These are phyloP conservation scores for Uria aalge DNA, from an alignment of 2,113 vertebrate species.

Conservation along the genomic window DNA sequence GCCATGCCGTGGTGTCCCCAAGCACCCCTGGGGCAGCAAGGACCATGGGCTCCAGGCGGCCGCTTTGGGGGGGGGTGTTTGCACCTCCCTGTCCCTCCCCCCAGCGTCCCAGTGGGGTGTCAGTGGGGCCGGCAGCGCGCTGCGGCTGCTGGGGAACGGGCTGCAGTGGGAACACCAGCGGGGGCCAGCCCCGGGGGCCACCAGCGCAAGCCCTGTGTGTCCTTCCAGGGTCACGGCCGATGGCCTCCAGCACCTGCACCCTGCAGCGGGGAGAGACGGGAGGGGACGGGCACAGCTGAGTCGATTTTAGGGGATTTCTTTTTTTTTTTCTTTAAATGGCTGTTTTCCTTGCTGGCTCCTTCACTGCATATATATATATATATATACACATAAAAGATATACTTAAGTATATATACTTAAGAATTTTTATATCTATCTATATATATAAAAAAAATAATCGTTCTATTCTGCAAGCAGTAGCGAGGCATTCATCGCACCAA, in stretches of 20 bases:
- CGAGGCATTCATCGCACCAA: fast-evolving
- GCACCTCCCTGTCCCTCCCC: neutral
- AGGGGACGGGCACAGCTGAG: neutral
- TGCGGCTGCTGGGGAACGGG: neutral
- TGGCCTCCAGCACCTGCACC: neutral
- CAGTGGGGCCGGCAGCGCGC: fast-evolving
- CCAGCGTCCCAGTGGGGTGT: neutral
- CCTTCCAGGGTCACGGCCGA: neutral
- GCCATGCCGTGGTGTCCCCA: too few relatives aligned
- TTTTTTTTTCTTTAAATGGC: neutral
- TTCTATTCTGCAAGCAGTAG: neutral
- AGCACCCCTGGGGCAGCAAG: neutral
- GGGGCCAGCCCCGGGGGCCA: neutral
- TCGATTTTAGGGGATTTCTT: neutral
- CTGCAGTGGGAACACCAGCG: neutral
- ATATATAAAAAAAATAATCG: neutral
- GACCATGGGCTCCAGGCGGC: fast-evolving
- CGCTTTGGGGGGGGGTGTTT: neutral
- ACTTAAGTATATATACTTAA: too few relatives aligned
- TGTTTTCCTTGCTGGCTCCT: neutral
- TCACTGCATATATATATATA: neutral
- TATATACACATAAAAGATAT: neutral
- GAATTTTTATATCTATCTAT: too few relatives aligned
- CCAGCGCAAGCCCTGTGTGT: fast-evolving
- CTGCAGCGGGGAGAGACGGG: neutral